Evolutionary conservation across 2,797 vertebrate species (phyloP).

Genomic region (Psittacula derbiana): DNA sequence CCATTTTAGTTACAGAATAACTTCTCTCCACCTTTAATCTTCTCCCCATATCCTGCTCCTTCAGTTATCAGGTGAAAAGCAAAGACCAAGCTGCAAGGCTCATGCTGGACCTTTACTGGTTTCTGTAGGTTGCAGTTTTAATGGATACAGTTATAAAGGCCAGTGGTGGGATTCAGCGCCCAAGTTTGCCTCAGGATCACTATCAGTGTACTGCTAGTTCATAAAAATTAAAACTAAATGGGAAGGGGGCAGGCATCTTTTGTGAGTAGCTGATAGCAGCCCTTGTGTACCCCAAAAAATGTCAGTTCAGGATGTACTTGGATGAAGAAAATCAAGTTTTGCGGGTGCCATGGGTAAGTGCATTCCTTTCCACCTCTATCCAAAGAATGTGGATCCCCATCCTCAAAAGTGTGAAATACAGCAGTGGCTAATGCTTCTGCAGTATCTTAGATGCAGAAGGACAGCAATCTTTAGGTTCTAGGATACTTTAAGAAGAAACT

Average conservation of each 20-base stretch:
- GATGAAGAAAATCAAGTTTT: neutral
- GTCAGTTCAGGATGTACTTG: neutral
- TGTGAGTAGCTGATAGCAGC: neutral
- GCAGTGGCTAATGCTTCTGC: neutral
- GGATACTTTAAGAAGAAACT: neutral
- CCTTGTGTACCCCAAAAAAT: neutral
- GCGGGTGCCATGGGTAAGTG: neutral
- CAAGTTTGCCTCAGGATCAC: neutral
- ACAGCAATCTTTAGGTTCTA: neutral
- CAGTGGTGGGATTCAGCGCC: neutral
- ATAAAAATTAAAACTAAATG: neutral
- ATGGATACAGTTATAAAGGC: neutral
- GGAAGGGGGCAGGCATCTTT: fast-evolving
- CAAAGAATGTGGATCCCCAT: neutral
- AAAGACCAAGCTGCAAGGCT: neutral
- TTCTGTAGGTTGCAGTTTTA: neutral
- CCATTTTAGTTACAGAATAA: neutral
- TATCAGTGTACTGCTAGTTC: neutral
- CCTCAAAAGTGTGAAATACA: neutral
- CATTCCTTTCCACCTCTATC: neutral
- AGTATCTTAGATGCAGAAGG: neutral
- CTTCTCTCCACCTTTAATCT: neutral
- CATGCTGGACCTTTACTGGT: neutral
- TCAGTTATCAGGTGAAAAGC: neutral
- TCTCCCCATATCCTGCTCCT: neutral